Conservation (phyloP, 2,797 vertebrate species). For the Apogon hyalosoma region DNA sequence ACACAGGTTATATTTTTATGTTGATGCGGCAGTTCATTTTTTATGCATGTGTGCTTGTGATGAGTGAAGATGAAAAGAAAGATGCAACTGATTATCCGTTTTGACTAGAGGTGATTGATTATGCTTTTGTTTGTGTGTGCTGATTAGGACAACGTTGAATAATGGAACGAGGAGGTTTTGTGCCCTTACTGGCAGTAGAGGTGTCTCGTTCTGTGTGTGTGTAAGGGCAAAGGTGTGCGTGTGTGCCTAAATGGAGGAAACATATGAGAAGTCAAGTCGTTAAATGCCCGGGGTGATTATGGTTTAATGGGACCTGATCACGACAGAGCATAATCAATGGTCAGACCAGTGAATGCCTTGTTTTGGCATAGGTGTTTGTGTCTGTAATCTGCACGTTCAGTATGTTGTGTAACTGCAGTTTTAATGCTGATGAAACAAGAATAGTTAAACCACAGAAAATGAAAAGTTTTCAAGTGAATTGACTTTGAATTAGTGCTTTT, state of each 20-base stretch:
- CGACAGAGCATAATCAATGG: neutral
- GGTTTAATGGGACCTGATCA: slow-evolving; percentile 29
- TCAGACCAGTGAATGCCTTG: neutral
- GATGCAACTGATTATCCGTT: slow-evolving; percentile 15
- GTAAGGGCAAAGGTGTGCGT: slow-evolving; percentile 18
- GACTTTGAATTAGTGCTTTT: too few species aligned
- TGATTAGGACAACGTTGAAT: slow-evolving; percentile 69
- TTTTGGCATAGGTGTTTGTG: neutral
- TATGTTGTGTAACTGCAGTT: neutral
- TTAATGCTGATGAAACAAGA: too few species aligned
- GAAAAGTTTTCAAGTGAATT: too few species aligned
- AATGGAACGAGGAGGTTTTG: slow-evolving; percentile 69
- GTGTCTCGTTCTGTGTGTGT: slow-evolving; percentile 42
- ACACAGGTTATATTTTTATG: neutral
- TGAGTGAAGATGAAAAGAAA: slow-evolving; percentile 28
- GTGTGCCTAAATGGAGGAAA: slow-evolving; percentile 1
- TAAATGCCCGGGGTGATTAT: slow-evolving; percentile 36
- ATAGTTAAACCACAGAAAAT: too few species aligned
- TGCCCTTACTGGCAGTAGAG: slow-evolving; percentile 40
- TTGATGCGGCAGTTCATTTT: neutral
- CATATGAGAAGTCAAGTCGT: slow-evolving; percentile 22
- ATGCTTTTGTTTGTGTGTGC: slow-evolving; percentile 52
- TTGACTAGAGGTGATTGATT: slow-evolving; percentile 58
- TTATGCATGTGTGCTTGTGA: slow-evolving; percentile 8
- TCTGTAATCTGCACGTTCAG: neutral